phyloP scores from a whole-genome alignment of 2,888 invertebrate species.

The Xylocampa areola region DNA sequence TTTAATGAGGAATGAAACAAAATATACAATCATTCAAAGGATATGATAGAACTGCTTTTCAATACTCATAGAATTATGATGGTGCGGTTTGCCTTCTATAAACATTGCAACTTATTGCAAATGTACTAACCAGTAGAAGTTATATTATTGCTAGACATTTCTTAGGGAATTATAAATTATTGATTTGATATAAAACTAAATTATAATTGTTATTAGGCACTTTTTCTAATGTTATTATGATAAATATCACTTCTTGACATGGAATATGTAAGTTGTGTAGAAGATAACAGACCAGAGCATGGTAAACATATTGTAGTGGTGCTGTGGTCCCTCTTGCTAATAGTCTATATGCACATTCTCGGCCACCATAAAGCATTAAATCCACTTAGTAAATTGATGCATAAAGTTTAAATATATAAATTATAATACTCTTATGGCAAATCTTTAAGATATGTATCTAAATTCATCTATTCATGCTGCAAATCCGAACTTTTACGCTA shows the following conservation, averaged over 20 bases:
- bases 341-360: no score
- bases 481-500: not conserved
- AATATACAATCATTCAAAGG: slow-evolving; percentile 18
- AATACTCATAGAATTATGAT: not conserved
- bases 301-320: not conserved
- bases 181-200: slow-evolving; percentile 1
- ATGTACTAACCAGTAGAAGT: slow-evolving; percentile 1
- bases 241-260: slow-evolving; percentile 1
- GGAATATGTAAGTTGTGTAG: not conserved
- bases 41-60: slow-evolving; percentile 32
- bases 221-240: not conserved
- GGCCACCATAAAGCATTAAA: no score
- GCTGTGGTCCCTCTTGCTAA: not conserved
- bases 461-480: no score
- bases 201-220: not conserved
- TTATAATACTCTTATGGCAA: no score
- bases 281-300: not conserved
- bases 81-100: not conserved
- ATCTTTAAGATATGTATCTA: no score
- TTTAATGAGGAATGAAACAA: slow-evolving; percentile 22
- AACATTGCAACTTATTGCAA: slow-evolving; percentile 1
- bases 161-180: not conserved
- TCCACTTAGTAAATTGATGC: no score
- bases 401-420: no score
- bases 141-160: slow-evolving; percentile 5